Base-by-base conservation (phyloP, 2,888 invertebrate species). In the Yponomeuta evonymella region DNA sequence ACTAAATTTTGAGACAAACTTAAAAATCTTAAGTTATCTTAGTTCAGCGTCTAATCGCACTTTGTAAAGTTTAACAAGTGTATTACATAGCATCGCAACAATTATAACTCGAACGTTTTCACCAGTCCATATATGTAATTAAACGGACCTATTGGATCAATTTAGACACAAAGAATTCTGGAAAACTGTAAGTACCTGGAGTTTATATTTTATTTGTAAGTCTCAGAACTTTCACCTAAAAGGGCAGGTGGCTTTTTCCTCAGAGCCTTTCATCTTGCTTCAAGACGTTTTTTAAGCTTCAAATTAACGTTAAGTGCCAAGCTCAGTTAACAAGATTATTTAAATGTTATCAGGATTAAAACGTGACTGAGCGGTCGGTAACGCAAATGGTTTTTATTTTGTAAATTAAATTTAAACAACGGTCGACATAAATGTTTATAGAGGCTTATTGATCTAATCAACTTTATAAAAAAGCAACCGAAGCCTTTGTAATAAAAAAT, bases 301-400 rank as follows among this genome's bases (percentile, higher is more conserved):
- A 58, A 58, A 58, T 58, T 58, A 58, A 58, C 51, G 51, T 58
- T 58, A 58, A 58, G 51, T 58, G 51, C 15, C 51, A 58, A 58
- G 51, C 51, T 58, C 51, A 58, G 51, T 58, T 58, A 58, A 58
- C 51, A 58, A 58, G 51, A 15, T 58, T 58, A 58, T 58, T 58
- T 58, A 58, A 58, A 58, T 58, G 15, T 58, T 58, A 58, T 58
- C 51, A 58, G 51, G 51, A 58, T 58, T 58, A 58, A 58, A 58
- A 58, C 51, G 51, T 58, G 51, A 58, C 51, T 58, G 12, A 15
- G 51, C 15, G 51, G 15, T 12, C 5, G 15, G 51, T 58, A 58
- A 58, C 12, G 51, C 6, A 51, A 58, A 58, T 58, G 51, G 15
- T 15, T 43, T 43, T 43, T 58, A 58, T 58, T 58, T 58, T 15